Conservation (phyloP, 2,797 vertebrate species). For the Melanotaenia pygmaea region DNA sequence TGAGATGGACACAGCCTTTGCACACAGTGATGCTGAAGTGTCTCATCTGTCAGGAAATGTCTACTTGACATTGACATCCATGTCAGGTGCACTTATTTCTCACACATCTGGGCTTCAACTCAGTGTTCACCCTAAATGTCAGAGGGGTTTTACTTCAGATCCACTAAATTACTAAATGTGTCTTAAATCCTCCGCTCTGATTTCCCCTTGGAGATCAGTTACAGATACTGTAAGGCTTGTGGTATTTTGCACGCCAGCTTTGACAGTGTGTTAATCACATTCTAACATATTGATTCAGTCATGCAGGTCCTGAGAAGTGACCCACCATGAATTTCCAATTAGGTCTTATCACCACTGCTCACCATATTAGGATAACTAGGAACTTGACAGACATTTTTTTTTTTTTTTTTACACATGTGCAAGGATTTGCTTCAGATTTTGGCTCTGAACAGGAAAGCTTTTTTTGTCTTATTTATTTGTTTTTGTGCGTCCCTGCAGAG, state of each 20-base stretch:
- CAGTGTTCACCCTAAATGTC: slow-evolving; percentile 11
- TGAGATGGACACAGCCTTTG: background rate
- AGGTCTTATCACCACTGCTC: background rate
- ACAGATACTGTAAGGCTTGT: slow-evolving; percentile 10
- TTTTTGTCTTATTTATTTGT: too few relatives aligned
- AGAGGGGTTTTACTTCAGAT: slow-evolving; percentile 25
- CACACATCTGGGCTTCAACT: slow-evolving; percentile 16
- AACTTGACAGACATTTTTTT: background rate
- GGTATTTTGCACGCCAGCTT: slow-evolving; percentile 32
- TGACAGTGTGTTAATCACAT: slow-evolving; percentile 38
- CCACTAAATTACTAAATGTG: slow-evolving; percentile 34
- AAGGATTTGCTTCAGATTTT: background rate
- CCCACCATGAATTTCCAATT: slow-evolving; percentile 27
- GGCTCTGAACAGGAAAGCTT: background rate
- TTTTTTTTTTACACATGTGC: background rate
- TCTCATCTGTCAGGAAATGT: slow-evolving; percentile 20
- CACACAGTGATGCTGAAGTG: background rate
- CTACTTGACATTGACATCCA: slow-evolving; percentile 10
- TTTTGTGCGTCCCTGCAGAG: background rate
- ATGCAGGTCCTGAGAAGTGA: slow-evolving; percentile 6
- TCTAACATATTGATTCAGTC: slow-evolving; percentile 33
- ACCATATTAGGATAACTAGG: background rate
- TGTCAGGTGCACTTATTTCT: slow-evolving; percentile 4
- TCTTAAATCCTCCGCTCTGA: slow-evolving; percentile 27
- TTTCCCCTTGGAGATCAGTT: slow-evolving; percentile 13